Percentiles rank a stretch among this genome's conserved stretches.
phyloP scores from a whole-genome alignment of 2,888 invertebrate species.

The Deroplatys truncata region DNA sequence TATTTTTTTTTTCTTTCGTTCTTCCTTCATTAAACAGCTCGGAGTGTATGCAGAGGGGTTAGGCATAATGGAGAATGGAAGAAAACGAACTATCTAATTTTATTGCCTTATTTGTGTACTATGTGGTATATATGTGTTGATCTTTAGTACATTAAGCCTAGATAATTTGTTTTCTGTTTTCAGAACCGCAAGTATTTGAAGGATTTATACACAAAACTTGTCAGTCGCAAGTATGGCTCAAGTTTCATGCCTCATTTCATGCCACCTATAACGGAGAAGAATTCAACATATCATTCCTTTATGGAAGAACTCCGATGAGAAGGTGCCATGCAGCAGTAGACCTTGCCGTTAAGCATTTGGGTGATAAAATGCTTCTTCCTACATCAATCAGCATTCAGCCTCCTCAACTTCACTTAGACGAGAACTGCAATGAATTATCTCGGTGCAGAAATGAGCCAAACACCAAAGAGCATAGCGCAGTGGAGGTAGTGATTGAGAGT shows the following conservation, averaged over 20 bases:
- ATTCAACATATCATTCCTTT: constrained; percentile 69
- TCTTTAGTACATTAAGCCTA: no score
- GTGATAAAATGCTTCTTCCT: constrained; percentile 69
- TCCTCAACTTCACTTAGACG: constrained; percentile 45
- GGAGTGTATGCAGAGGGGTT: no score
- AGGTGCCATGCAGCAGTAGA: constrained; percentile 73
- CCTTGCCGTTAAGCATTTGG: constrained; percentile 57
- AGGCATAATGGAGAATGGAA: no score
- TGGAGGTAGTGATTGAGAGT: not conserved
- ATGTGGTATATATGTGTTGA: no score
- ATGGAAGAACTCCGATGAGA: constrained; percentile 57
- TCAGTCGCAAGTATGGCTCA: constrained; percentile 66
- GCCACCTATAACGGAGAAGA: constrained; percentile 68
- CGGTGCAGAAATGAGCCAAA: not conserved
- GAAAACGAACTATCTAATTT: no score
- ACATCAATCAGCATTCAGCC: constrained; percentile 48
- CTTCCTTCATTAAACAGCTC: no score
- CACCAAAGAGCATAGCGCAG: not conserved
- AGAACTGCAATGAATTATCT: constrained; percentile 23
- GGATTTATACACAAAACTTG: constrained; percentile 69
- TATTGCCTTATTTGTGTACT: no score
- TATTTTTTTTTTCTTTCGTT: no score
- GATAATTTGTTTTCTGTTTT: not conserved
- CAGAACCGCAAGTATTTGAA: constrained; percentile 49
- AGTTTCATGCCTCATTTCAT: constrained; percentile 74